phyloP scores from a whole-genome alignment of 2,113 vertebrate genomes.

The Brevimyrus niger region DNA sequence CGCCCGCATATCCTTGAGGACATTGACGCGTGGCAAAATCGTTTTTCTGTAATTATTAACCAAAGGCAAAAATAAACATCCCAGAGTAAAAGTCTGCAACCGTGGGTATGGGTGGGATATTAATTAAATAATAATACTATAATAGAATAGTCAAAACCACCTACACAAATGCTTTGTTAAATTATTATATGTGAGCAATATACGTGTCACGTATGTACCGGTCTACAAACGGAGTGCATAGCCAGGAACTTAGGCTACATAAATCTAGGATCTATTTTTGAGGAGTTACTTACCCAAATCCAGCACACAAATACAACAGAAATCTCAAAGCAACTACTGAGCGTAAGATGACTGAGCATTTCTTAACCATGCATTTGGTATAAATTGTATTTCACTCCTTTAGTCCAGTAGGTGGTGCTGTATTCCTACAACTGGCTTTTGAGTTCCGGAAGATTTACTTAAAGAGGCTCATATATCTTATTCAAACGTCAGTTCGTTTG shows the following conservation, averaged over 20 bases:
- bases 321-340: neutral
- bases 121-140: neutral
- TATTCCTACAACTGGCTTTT: neutral
- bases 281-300: neutral
- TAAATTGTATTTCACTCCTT: neutral
- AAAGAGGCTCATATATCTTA: neutral
- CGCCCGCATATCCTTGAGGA: neutral
- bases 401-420: neutral
- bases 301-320: neutral
- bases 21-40: neutral
- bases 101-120: neutral
- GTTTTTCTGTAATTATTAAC: neutral
- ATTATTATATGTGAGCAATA: neutral
- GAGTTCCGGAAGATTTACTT: neutral
- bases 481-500: neutral
- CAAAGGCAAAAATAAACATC: neutral
- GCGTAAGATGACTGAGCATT: neutral
- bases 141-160: neutral
- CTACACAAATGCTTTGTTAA: neutral
- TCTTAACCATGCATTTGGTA: neutral
- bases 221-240: neutral
- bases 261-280: neutral
- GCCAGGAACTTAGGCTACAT: neutral
- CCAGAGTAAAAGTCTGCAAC: neutral
- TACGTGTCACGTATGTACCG: neutral